phyloP scores from a whole-genome alignment of 2,113 vertebrate genomes.

The Trachemys scripta region DNA sequence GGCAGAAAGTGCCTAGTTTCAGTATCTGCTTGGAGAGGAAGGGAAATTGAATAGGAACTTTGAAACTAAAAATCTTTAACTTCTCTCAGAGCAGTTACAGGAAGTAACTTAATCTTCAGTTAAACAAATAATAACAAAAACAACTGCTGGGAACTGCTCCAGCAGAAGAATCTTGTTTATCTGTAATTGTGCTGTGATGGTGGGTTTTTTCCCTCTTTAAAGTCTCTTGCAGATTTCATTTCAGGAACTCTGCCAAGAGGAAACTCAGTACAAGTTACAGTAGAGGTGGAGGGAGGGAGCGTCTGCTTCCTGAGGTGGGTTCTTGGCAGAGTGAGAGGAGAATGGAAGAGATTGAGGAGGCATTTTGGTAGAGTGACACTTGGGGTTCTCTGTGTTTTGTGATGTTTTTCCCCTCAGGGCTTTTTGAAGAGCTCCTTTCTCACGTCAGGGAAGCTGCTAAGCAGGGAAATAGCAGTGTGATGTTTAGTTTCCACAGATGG shows the following conservation, averaged over 20 bases:
- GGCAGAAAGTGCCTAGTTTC: slow-evolving; percentile 75
- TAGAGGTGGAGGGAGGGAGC: background rate
- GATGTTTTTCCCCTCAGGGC: too few relatives aligned
- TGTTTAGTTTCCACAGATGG: too few relatives aligned
- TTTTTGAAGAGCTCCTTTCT: too few relatives aligned
- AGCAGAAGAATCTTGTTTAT: background rate
- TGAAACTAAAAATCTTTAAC: slow-evolving; percentile 47
- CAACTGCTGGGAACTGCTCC: background rate
- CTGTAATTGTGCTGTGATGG: background rate
- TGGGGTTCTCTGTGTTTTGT: too few relatives aligned
- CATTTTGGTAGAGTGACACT: too few relatives aligned
- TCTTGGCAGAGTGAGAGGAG: background rate
- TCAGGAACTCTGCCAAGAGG: background rate
- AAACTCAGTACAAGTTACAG: background rate
- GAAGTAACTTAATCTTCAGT: background rate
- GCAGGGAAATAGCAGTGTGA: too few relatives aligned
- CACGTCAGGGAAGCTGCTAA: too few relatives aligned
- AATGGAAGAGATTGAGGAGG: background rate
- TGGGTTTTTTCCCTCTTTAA: background rate
- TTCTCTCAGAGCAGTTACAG: background rate
- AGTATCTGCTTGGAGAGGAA: slow-evolving; percentile 72
- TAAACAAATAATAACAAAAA: background rate
- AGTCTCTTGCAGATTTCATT: background rate
- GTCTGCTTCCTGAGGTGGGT: background rate
- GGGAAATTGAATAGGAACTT: slow-evolving; percentile 53